Evolutionary conservation across 1,140 invertebrate genomes (phyloP).

Genomic region (Pomacea maculata): DNA sequence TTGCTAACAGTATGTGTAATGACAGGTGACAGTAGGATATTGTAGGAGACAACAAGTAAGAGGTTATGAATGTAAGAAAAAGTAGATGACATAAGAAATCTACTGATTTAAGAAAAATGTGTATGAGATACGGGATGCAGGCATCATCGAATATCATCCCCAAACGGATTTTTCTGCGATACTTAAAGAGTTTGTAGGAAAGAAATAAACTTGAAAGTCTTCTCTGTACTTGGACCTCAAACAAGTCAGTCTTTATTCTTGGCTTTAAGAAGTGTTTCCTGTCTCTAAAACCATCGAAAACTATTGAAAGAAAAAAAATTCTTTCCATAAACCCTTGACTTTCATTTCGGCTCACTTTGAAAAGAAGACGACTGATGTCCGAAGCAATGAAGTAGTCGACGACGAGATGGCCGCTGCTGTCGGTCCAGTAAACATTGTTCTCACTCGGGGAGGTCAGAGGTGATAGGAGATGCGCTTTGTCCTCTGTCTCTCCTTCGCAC

Average conservation of each 20-base stretch:
- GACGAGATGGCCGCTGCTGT: slow-evolving; percentile 22
- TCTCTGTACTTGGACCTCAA: no score
- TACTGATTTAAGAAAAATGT: not conserved
- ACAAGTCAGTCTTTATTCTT: no score
- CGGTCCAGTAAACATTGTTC: slow-evolving; percentile 17
- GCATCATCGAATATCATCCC: not conserved
- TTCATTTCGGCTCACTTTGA: slow-evolving; percentile 13
- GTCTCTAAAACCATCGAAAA: not conserved
- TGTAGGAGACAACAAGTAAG: no score
- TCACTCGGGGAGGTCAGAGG: slow-evolving; percentile 9
- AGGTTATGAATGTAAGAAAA: no score
- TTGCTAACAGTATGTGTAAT: no score
- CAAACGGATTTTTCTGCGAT: no score
- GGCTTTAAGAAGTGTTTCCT: not conserved
- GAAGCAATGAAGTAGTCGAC: slow-evolving; percentile 20
- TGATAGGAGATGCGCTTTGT: not conserved
- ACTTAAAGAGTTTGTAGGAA: no score
- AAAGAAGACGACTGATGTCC: slow-evolving; percentile 17
- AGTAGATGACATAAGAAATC: not conserved
- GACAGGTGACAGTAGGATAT: no score
- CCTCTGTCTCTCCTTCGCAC: slow-evolving; percentile 14
- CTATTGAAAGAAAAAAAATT: not conserved
- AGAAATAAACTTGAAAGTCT: no score
- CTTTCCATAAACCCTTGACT: no score
- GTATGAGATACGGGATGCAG: no score